Base-by-base conservation (phyloP, 2,113 vertebrate species). In the Oreochromis tanganicae region DNA sequence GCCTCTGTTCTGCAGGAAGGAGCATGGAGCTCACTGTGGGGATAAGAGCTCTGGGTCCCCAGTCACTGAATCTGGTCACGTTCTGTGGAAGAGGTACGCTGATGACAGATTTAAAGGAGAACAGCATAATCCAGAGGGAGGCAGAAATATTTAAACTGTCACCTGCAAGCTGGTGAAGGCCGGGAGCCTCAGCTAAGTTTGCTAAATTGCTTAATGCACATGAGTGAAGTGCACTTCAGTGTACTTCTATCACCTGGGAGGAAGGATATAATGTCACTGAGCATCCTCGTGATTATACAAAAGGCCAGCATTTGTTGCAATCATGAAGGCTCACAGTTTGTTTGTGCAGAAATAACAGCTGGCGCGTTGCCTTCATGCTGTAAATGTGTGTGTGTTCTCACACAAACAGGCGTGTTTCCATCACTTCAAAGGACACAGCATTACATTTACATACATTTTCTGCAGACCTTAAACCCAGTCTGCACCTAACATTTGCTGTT, bases 121-220 rank as follows among this genome's bases (percentile, higher is more conserved):
- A 29, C 24, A 29, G 24, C 24, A 75, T 27, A 19, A 48, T 75
- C 0, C 24, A 24, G 41, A 24, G 1, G n/a, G 13, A 3, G 43
- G 21, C 4, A 14, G 4, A 0, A 48, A 50, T 46, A n/a, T 52
- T 79, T 3, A 13, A 52, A 79, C 19, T 9, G 46, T 52, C 73
- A 0, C 1, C 73, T 79, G 27, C 46, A 1, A 52, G 27, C 4
- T 1, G 73, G 14, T 78, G 16, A 78, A 0, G 19, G 7, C 17
- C 48, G 5, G 48, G n/a, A 79, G 29, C 48, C 19, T 36, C 34
- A 80, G 16, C 24, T 19, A 50, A 50, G 24, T 48, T 0, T 29
- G 6, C 14, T 29, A 75, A 48, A 17, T 43, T 48, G 9, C 71
- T 19, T 48, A 50, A 50, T 7, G 71, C 0, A 0, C 43, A 27